Conservation (phyloP, 2,888 invertebrate species). For the Drosophila anceps region DNA sequence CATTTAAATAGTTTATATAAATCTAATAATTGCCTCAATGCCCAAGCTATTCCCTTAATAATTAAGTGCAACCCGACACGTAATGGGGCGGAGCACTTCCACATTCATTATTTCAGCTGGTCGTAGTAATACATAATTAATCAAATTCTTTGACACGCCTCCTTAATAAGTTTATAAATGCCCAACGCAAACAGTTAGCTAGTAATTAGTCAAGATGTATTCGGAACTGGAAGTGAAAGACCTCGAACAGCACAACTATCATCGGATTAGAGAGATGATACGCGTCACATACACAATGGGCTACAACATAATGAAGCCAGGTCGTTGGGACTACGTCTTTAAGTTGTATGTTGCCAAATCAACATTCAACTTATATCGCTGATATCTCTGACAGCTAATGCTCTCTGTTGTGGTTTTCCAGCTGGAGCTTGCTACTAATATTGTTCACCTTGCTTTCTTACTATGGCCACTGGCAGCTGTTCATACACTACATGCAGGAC, state of each 20-base stretch:
- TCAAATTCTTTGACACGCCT: conserved; percentile 43
- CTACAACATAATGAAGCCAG: conserved; percentile 67
- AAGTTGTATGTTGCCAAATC: conserved; percentile 52
- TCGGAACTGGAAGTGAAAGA: conserved; percentile 47
- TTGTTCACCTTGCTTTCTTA: conserved; percentile 52
- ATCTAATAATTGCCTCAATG: conserved; percentile 8
- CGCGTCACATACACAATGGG: conserved; percentile 64
- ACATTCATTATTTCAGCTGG: conserved; percentile 7
- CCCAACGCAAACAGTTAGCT: conserved; percentile 40
- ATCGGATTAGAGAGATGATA: conserved; percentile 68
- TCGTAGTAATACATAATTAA: conserved; percentile 53
- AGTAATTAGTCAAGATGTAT: conserved; percentile 72
- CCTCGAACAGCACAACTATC: conserved; percentile 63
- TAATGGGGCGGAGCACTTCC: conserved; percentile 60
- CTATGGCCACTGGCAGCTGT: conserved; percentile 71
- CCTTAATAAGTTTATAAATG: conserved; percentile 64
- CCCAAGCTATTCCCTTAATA: conserved; percentile 46
- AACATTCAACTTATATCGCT: neutral
- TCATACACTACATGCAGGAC: conserved; percentile 54
- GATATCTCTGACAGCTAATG: neutral
- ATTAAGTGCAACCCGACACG: conserved; percentile 66
- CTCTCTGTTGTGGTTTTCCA: conserved; percentile 15
- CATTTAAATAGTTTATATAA: neutral
- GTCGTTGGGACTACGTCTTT: conserved; percentile 47
- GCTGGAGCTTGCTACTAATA: conserved; percentile 67